Base-by-base conservation (phyloP, 2,888 invertebrate species). In the Ichneumoninae sp. region DNA sequence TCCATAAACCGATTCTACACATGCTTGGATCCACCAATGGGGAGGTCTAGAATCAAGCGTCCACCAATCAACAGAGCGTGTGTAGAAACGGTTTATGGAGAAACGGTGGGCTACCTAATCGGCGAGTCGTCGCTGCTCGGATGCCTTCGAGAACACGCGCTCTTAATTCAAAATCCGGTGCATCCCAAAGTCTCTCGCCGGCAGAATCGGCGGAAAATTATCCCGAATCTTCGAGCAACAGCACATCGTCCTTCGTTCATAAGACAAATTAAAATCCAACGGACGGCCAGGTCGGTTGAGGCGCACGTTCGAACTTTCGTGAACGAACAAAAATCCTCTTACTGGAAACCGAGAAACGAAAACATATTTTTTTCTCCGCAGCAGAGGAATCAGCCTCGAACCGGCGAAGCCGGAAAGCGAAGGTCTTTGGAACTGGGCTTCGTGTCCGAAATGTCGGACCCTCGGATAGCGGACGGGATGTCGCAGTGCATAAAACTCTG, bases 401-500 rank as follows among this genome's bases (percentile, higher is more conserved):
- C 54, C 0, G n/a, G 26, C 0, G 5, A 69, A 2, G 4, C 52
- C 7, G 87, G 86, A 44, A 88, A 66, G 44, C 86, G 93, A 10
- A 88, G 84, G 5, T 93, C 92, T 0, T n/a, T 90, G 3, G 89
- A 88, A 1, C 72, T 91, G 7, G 78, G 86, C 19, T 84, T 86
- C 3, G 57, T 91, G 10, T 82, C 89, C 0, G 86, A 90, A 26
- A 83, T 93, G 62, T 86, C 91, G 3, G 57, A 69, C 0, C 83
- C 87, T 0, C 90, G 92, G 78, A 89, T 93, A 47, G 80, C 81
- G 0, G 91, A 91, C 62, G 89, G 89, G 13, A 89, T 92, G n/a
- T 84, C 88, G 1, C 87, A 91, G 19, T 93, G 93, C 57, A 90
- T 93, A 50, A 90, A 92, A 72, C 85, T 93, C 1, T 90, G 85